Evolutionary conservation across 2,888 invertebrate genomes (phyloP).

Genomic region (Epicampocera succincta): DNA sequence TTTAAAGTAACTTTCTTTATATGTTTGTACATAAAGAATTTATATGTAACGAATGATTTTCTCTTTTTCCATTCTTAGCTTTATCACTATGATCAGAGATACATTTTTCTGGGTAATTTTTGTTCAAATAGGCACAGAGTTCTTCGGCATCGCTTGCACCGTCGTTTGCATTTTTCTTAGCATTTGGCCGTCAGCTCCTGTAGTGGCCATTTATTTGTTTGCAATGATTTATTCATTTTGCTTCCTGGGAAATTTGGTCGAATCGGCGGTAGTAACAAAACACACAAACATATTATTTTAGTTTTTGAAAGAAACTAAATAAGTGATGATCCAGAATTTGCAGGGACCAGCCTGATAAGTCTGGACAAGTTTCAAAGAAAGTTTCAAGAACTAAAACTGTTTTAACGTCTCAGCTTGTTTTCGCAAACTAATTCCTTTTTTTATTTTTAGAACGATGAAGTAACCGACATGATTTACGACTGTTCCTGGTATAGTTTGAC

Average conservation of each 20-base stretch:
- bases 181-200: conserved; percentile 47
- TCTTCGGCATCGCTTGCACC: conserved; percentile 41
- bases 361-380: too few species aligned
- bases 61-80: neutral
- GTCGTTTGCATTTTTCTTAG: conserved; percentile 53
- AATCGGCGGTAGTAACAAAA: conserved; percentile 22
- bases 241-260: conserved; percentile 54
- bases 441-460: conserved; percentile 41
- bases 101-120: conserved; percentile 52
- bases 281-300: too few species aligned
- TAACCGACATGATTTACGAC: conserved; percentile 69
- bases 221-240: conserved; percentile 38
- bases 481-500: conserved; percentile 73
- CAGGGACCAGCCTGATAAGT: too few species aligned
- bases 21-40: too few species aligned
- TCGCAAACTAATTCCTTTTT: too few species aligned
- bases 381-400: too few species aligned
- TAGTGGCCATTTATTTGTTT: conserved; percentile 42
- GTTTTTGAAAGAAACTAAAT: too few species aligned
- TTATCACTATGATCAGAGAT: conserved; percentile 8
- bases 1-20: too few species aligned
- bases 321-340: too few species aligned
- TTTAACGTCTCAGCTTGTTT: too few species aligned
- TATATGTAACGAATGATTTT: too few species aligned
- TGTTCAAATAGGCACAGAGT: conserved; percentile 35